Percentiles rank a stretch among this genome's conserved stretches.
Conservation (phyloP, 2,797 vertebrate genomes). For the Spondyliosoma cantharus region DNA sequence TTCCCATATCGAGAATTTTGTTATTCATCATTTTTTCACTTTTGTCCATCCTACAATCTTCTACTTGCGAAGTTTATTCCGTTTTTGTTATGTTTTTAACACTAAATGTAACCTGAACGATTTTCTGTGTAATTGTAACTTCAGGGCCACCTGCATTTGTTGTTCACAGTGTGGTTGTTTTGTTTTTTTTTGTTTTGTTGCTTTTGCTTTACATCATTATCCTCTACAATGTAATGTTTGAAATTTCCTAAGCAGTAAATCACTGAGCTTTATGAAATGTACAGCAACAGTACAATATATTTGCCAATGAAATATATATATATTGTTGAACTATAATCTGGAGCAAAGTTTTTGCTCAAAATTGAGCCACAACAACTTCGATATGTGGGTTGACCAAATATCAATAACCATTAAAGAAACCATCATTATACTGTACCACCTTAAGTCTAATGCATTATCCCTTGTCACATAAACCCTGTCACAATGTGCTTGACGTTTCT, state of each 20-base stretch:
- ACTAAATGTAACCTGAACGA: background rate
- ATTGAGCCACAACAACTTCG: no score
- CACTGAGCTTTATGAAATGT: slow-evolving; percentile 70
- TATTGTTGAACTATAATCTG: background rate
- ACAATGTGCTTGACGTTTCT: no score
- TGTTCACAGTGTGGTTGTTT: background rate
- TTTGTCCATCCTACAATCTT: background rate
- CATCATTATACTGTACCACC: background rate
- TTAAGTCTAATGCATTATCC: slow-evolving; percentile 5
- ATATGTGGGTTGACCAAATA: slow-evolving; percentile 2
- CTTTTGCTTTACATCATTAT: slow-evolving; percentile 80
- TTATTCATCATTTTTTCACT: background rate
- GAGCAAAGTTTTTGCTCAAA: no score
- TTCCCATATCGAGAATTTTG: background rate
- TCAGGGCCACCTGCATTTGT: background rate
- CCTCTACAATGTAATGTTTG: slow-evolving; percentile 86
- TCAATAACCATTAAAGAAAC: slow-evolving; percentile 9
- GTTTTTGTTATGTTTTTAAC: no score
- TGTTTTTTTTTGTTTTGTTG: slow-evolving; percentile 20
- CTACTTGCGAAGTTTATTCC: background rate
- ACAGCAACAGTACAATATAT: slow-evolving; percentile 53
- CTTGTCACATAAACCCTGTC: background rate
- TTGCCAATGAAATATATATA: slow-evolving; percentile 40
- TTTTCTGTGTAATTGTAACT: slow-evolving; percentile 7
- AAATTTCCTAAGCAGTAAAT: slow-evolving; percentile 78